Conservation (phyloP, 2,888 invertebrate species). For the Hybos culiciformis region DNA sequence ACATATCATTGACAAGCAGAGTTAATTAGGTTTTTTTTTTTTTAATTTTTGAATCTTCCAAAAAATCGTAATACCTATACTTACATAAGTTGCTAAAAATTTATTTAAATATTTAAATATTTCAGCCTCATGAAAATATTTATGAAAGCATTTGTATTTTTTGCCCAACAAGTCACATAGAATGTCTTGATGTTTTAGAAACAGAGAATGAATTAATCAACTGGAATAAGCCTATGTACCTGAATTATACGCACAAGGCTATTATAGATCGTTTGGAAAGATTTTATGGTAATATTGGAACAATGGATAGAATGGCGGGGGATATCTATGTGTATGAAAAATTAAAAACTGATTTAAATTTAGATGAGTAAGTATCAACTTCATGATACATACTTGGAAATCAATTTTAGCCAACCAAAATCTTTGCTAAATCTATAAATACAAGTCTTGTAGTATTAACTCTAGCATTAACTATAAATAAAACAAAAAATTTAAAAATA, state of each 20-base stretch:
- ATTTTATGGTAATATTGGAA: constrained; percentile 48
- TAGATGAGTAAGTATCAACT: constrained; percentile 42
- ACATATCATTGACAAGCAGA: no score
- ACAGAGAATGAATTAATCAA: constrained; percentile 66
- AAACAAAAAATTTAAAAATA: no score
- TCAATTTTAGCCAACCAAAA: neutral
- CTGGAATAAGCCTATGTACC: constrained; percentile 67
- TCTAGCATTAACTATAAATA: neutral
- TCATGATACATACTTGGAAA: neutral
- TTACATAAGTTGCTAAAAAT: no score
- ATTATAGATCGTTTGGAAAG: constrained; percentile 66
- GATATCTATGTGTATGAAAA: constrained; percentile 65
- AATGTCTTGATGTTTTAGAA: constrained; percentile 55
- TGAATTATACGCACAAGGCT: constrained; percentile 72
- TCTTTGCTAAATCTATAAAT: neutral
- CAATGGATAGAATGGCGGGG: constrained; percentile 61
- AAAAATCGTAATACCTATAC: no score
- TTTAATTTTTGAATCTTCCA: no score
- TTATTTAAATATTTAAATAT: no score
- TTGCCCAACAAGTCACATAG: constrained; percentile 64
- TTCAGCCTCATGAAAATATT: constrained; percentile 60
- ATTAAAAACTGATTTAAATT: constrained; percentile 43
- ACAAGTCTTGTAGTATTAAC: no score
- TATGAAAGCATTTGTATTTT: constrained; percentile 79
- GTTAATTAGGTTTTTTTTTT: no score